Evolutionary conservation across 1,140 invertebrate species (phyloP).

Genomic region (Heliothis virescens): DNA sequence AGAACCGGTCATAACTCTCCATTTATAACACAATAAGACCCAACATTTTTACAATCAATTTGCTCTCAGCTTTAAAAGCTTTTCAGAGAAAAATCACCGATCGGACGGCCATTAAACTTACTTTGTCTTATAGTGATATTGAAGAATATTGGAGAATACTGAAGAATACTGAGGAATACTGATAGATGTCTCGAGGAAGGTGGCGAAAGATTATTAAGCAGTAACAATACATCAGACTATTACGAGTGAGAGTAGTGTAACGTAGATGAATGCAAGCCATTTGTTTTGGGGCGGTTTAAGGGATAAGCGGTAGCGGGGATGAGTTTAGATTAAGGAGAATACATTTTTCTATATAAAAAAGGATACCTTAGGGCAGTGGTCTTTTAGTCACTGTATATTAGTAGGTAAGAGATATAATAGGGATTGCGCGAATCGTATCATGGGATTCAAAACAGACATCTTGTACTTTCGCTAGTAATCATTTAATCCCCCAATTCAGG

Average conservation of each 20-base stretch:
- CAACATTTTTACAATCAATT: constrained; percentile 56
- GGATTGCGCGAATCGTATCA: no score
- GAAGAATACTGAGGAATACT: background rate
- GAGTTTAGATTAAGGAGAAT: background rate
- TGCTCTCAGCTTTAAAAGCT: constrained; percentile 65
- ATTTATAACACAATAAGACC: constrained; percentile 38
- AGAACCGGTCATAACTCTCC: constrained; percentile 24
- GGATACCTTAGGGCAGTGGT: no score
- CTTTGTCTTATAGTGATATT: constrained; percentile 46
- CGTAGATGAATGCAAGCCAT: constrained; percentile 71
- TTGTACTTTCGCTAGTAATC: no score
- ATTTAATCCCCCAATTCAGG: no score
- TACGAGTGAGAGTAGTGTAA: constrained; percentile 69
- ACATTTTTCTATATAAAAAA: no score
- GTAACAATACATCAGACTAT: constrained; percentile 76
- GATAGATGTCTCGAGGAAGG: constrained; percentile 37
- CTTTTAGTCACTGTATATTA: no score
- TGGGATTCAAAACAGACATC: no score
- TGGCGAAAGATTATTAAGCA: constrained; percentile 68
- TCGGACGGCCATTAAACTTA: constrained; percentile 54
- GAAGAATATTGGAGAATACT: constrained; percentile 8
- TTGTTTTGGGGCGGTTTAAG: constrained; percentile 55
- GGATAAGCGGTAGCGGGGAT: constrained; percentile 21
- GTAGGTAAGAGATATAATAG: no score
- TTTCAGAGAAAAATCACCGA: constrained; percentile 59